Percentiles rank a stretch among this genome's conserved stretches.
Evolutionary conservation across 2,113 vertebrate genomes (phyloP).

Genomic region (Mohoua ochrocephala): DNA sequence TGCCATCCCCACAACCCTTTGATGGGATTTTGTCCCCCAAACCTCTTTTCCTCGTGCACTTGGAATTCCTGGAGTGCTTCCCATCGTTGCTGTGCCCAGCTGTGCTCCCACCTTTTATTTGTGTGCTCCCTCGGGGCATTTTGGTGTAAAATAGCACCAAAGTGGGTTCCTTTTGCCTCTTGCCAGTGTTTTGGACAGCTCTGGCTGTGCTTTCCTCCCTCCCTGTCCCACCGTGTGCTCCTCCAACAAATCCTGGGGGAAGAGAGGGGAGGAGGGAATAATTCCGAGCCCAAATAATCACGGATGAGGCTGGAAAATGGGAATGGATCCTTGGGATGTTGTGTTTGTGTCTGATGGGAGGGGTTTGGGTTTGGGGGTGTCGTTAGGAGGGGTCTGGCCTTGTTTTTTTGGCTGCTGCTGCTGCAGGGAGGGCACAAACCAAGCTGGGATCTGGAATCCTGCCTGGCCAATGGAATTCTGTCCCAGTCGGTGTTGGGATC

Average conservation of each 20-base stretch:
- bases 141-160: background rate
- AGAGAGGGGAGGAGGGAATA: background rate
- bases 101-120: background rate
- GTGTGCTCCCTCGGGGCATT: background rate
- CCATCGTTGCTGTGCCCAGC: background rate
- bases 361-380: background rate
- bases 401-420: background rate
- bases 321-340: background rate
- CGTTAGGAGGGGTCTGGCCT: background rate
- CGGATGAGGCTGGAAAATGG: background rate
- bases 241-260: background rate
- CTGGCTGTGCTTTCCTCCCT: background rate
- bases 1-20: background rate
- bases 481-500: background rate
- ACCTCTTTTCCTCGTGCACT: rapidly evolving
- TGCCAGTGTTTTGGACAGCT: background rate
- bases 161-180: background rate
- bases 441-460: background rate
- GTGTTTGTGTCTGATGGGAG: background rate
- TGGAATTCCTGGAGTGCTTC: background rate
- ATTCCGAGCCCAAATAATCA: background rate
- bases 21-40: background rate
- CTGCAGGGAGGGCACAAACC: background rate
- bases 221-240: background rate
- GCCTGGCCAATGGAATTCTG: background rate